Evolutionary conservation across 2,113 vertebrate species (phyloP), one percentile per base, ranked within the genome.

Genomic region (Actenoides hombroni): DNA sequence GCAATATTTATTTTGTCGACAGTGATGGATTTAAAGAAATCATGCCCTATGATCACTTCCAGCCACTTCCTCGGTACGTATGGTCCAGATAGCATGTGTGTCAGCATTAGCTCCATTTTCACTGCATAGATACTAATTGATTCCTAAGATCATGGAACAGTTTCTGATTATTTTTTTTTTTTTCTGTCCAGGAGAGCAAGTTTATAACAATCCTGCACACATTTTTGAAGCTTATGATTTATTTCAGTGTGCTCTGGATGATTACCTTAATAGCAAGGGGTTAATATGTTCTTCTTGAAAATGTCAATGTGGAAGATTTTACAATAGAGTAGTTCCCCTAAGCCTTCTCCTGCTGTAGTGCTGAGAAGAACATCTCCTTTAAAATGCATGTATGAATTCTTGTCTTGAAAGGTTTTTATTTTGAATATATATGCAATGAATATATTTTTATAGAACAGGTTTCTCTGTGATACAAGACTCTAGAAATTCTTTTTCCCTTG

Each of bases 21-120:
- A 99, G 99, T 84, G 99, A 99, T 94, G 99, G 99, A 86, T 99
- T 99, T 97, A 99, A 99, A 96, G 99, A 99, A 98, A 99, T 99
- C 96, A 99, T 99, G 99, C 99, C 99, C 26, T 99, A 99, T 16
- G 99, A 99, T 97, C 99, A 99, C 95, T 99, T 99, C 97, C 99
- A 99, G 83, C 99, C 99, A 63, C 98, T 99, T 69, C 99, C 99
- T 95, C 98, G 99, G 99, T 99, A 98, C 97, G 98, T 98, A 95
- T 69, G 53, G 61, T 49, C 67, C 76, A 39, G 46, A 29, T 8
- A 75, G 60, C 51, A 17, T 21, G 5, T 60, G 56, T 70, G 67
- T 88, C 82, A 89, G 46, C 51, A 33, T 51, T 40, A 76, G 25
- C 54, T 49, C 44, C 33, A 16, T 51, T 93, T 80, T 65, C 21